Conservation (phyloP, 2,113 vertebrate genomes). For the Lagopus muta region DNA sequence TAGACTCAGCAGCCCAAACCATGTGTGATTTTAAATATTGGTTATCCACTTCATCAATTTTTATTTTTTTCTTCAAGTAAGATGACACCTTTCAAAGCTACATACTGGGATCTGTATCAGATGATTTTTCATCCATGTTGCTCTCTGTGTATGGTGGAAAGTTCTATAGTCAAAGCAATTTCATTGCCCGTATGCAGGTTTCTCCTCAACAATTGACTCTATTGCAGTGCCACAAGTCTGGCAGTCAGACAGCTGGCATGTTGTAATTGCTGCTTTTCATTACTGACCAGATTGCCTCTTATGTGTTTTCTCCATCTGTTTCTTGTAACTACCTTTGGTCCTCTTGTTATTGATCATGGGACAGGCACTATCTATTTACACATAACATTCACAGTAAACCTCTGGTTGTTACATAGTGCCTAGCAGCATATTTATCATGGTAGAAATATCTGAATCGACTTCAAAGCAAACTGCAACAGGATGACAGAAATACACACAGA, state of each 20-base stretch:
- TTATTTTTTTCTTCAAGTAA: neutral
- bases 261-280: neutral
- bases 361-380: neutral
- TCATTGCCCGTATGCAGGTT: neutral
- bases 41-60: rapidly evolving
- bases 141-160: neutral
- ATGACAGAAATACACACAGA: neutral
- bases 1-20: neutral
- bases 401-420: neutral
- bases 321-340: neutral
- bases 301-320: neutral
- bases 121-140: neutral
- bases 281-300: neutral
- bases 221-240: neutral
- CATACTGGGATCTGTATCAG: neutral
- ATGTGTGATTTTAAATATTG: neutral
- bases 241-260: neutral
- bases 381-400: neutral
- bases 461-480: neutral
- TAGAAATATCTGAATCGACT: neutral
- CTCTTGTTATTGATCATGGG: neutral
- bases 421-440: neutral
- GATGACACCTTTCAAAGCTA: neutral
- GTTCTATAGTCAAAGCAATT: neutral
- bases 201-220: neutral